Percentiles rank a stretch among this genome's conserved stretches.
phyloP scores from a whole-genome alignment of 2,113 vertebrate species.

The Ammodytes dubius region DNA sequence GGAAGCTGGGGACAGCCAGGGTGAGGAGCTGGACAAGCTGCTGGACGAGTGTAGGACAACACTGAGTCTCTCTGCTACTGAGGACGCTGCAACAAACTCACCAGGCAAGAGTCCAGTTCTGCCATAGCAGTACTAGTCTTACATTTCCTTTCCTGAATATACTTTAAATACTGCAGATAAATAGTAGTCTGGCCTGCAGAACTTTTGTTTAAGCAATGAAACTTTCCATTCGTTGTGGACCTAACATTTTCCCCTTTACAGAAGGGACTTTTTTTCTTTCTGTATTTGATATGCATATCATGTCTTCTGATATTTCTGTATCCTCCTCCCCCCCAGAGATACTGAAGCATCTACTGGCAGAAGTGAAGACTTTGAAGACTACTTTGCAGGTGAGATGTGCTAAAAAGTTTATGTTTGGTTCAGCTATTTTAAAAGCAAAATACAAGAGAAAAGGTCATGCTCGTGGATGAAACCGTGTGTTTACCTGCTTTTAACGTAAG shows the following conservation, averaged over 20 bases:
- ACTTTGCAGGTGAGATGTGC: slow-evolving; percentile 78
- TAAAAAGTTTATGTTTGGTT: background rate
- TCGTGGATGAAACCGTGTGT: background rate
- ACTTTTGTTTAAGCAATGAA: background rate
- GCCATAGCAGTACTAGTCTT: background rate
- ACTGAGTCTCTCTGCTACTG: slow-evolving; percentile 57
- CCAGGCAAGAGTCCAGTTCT: slow-evolving; percentile 62
- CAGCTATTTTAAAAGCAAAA: background rate
- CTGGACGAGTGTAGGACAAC: slow-evolving; percentile 74
- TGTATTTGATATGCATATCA: slow-evolving; percentile 36
- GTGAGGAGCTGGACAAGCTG: slow-evolving; percentile 71
- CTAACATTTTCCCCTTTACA: slow-evolving; percentile 17
- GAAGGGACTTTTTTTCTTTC: slow-evolving; percentile 42
- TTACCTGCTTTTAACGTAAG: background rate
- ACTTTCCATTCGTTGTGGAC: background rate
- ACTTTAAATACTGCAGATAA: background rate
- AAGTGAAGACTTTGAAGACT: slow-evolving; percentile 77
- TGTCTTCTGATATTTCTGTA: slow-evolving; percentile 54
- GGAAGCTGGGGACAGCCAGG: slow-evolving; percentile 21
- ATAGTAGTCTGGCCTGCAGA: background rate
- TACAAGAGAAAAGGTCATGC: background rate
- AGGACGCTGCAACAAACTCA: slow-evolving; percentile 52
- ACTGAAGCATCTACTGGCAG: slow-evolving; percentile 76
- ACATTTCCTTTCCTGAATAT: background rate
- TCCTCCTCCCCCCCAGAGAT: slow-evolving; percentile 72